Percentiles rank a stretch among this genome's conserved stretches.
Evolutionary conservation across 2,113 vertebrate genomes (phyloP).

Genomic region (Tichodroma muraria): DNA sequence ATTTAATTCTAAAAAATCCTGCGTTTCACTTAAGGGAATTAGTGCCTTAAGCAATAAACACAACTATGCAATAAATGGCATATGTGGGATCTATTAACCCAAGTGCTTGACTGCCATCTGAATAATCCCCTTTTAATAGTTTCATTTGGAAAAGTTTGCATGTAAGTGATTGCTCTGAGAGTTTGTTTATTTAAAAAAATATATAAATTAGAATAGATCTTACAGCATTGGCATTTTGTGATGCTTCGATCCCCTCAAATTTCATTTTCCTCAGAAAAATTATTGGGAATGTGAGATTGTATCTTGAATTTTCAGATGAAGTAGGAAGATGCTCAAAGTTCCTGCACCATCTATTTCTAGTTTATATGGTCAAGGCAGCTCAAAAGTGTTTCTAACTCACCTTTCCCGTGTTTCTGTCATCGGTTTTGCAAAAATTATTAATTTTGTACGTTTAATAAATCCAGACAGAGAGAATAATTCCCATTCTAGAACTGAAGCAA

Average conservation of each 20-base stretch:
- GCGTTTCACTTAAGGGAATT: conserved; percentile 40
- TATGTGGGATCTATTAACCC: conserved; percentile 50
- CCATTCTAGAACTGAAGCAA: background rate
- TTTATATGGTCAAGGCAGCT: background rate
- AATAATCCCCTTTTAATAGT: background rate
- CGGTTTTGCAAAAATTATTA: background rate
- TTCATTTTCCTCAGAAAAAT: background rate
- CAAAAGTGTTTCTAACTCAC: background rate
- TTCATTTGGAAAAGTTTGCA: background rate
- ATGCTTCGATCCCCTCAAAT: background rate
- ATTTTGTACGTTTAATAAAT: background rate
- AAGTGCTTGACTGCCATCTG: background rate
- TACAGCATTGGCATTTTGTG: background rate
- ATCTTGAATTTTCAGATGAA: background rate
- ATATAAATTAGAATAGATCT: background rate
- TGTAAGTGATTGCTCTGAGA: background rate
- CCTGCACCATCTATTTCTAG: background rate
- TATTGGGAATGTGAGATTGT: background rate
- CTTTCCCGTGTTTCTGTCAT: background rate
- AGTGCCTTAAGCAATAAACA: conserved; percentile 45
- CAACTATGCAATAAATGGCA: conserved; percentile 52
- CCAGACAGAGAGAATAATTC: background rate
- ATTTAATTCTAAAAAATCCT: conserved; percentile 43
- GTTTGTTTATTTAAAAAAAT: background rate
- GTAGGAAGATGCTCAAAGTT: background rate